Base-by-base conservation (phyloP, 2,113 vertebrate genomes). In the Glareola pratincola region DNA sequence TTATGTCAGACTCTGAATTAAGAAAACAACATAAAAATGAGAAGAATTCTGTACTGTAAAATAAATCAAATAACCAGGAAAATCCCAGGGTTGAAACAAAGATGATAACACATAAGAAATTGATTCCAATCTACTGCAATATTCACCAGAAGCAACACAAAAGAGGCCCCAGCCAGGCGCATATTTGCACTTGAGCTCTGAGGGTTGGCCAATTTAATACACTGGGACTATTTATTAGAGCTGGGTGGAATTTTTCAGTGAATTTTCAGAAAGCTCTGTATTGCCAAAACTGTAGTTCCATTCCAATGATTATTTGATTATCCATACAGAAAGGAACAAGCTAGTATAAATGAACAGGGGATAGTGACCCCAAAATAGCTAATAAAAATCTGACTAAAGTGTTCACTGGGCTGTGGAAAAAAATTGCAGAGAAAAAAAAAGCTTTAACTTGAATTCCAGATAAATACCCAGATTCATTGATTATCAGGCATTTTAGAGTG, bases 251-350 rank as follows among this genome's bases (percentile, higher is more conserved):
- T 66, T 91, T 91, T 34, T 68, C 73, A 57, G 57, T 69, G 62
- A 85, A 57, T 88, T 82, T 95, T 95, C 57, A 66, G 48, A 88
- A 91, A 95, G 9, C 24, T 62, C 34, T 64, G 13, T 32, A 57
- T 67, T 82, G 8, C 21, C 69, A 72, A 95, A 90, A 82, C 21
- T 66, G 12, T 37, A 79, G 56, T 91, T 95, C 51, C 51, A 60
- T 91, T 85, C 51, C 64, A 85, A 48, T 71, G 56, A 39, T 51
- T 78, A 89, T 92, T 92, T 92, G 92, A 86, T 81, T 92, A 92
- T 81, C 83, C 56, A 82, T 79, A 73, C 19, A 85, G 37, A 85
- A 95, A 88, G 14, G 24, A 85, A 83, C n/a, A 94, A 85, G 15
- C 10, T 73, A 54, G 27, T 63, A 43, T 53, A 93, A 85, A 79